Base-by-base conservation (phyloP, 2,888 invertebrate genomes). In the Scelioninae gen. 2 region DNA sequence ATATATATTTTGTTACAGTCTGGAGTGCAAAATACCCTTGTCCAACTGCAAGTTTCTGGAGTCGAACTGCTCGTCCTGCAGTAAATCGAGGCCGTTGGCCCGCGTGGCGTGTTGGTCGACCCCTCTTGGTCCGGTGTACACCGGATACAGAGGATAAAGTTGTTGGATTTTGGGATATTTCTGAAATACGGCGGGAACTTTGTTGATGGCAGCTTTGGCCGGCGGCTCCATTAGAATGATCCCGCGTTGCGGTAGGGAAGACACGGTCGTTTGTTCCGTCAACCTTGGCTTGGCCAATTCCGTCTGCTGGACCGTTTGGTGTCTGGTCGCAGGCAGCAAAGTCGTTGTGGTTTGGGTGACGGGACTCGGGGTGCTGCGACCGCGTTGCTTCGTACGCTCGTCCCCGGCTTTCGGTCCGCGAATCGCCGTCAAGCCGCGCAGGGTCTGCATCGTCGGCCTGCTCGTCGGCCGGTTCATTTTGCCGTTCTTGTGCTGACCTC, bases 91-190 rank as follows among this genome's bases (percentile, higher is more conserved):
- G 9, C 85, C 85, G 58, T 85, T 84, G 7, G 80, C 81, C 43
- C 84, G 80, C 9, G 83, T 78, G 9, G 83, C 80, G 73, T 82
- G 81, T 43, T 82, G 83, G 19, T 82, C 83, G 11, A 78, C 79
- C 2, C 84, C 85, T 6, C 84, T 76, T 1, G 81, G 82, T 0
- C 84, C 84, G n/a, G 80, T 81, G 64, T 83, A 85, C 39, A 85
- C 80, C 13, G 84, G 84, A 70, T 82, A 84, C 18, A 83, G 69
- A 2, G 94, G 94, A 85, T 93, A 94, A 78, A 94, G 92, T 80
- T 92, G 90, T 84, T 93, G 92, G 76, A 92, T 92, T 88, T 92
- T 93, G 77, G 91, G 90, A 84, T 93, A 93, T 80, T 91, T 90
- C 84, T 92, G 91, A 86, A 92, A 93, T 64, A 92, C 88, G 78